Evolutionary conservation across 2,888 invertebrate species (phyloP).

Genomic region (Altica lythri): DNA sequence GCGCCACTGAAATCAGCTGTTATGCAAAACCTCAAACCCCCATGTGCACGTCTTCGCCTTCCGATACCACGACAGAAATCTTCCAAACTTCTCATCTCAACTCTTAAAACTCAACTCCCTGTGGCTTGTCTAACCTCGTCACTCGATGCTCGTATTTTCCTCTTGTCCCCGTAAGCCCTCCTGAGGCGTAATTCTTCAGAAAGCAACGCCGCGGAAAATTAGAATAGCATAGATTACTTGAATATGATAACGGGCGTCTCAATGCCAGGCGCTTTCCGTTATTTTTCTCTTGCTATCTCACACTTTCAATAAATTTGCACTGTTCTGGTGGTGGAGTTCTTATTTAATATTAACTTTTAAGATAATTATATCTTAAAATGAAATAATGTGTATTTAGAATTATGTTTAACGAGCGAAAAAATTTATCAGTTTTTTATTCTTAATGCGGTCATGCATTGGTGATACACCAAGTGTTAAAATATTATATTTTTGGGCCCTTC

Average conservation of each 20-base stretch:
- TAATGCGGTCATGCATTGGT: too few relatives aligned
- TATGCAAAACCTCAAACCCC: neutral
- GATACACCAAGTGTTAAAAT: too few relatives aligned
- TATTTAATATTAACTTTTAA: too few relatives aligned
- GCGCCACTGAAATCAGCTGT: slow-evolving; percentile 4
- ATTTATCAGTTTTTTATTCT: too few relatives aligned
- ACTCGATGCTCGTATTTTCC: slow-evolving; percentile 28
- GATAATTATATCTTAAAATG: too few relatives aligned
- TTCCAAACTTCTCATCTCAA: neutral
- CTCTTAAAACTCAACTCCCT: slow-evolving; percentile 18
- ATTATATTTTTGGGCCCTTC: too few relatives aligned
- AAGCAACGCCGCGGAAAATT: slow-evolving; percentile 48
- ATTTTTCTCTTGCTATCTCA: neutral
- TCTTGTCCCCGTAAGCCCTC: slow-evolving; percentile 37
- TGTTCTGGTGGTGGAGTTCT: too few relatives aligned
- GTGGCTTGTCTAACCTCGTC: slow-evolving; percentile 27
- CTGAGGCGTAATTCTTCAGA: slow-evolving; percentile 45
- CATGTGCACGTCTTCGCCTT: slow-evolving; percentile 1
- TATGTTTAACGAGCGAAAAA: too few relatives aligned
- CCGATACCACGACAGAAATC: slow-evolving; percentile 5
- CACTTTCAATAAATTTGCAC: too few relatives aligned
- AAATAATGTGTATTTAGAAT: too few relatives aligned
- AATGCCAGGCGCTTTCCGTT: slow-evolving; percentile 10
- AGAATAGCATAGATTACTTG: slow-evolving; percentile 42
- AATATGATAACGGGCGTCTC: slow-evolving; percentile 29